Evolutionary conservation across 2,797 vertebrate genomes (phyloP).

Genomic region (Muscicapa comitata): DNA sequence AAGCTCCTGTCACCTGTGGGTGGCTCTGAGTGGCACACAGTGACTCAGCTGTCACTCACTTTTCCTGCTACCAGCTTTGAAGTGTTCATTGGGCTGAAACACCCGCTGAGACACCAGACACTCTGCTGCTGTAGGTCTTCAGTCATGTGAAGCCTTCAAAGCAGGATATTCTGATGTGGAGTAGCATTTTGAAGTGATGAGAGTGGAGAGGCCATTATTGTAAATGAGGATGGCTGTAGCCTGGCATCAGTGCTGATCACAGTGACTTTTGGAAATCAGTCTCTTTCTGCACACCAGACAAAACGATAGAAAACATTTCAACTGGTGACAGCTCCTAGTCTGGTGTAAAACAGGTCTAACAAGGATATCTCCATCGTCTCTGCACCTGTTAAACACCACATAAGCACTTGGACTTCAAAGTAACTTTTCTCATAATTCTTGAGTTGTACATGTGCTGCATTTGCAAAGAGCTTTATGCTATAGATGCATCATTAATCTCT

Average conservation of each 20-base stretch:
- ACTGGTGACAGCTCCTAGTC: background rate
- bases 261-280: background rate
- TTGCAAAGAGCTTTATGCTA: background rate
- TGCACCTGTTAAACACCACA: background rate
- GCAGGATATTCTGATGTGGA: accelerated
- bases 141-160: background rate
- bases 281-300: background rate
- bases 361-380: background rate
- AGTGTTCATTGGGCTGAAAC: background rate
- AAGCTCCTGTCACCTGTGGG: background rate
- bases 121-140: background rate
- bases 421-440: background rate
- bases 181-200: background rate
- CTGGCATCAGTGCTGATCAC: background rate
- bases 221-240: background rate
- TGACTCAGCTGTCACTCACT: background rate
- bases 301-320: background rate
- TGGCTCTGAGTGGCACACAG: background rate
- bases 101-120: background rate
- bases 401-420: background rate
- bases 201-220: background rate
- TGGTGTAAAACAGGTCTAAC: background rate
- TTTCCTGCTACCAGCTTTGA: background rate
- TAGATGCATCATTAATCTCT: background rate
- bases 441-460: accelerated